These are phyloP conservation scores for Larimichthys crocea DNA, from an alignment of 2,113 vertebrate genomes.

Conservation along the genomic window DNA sequence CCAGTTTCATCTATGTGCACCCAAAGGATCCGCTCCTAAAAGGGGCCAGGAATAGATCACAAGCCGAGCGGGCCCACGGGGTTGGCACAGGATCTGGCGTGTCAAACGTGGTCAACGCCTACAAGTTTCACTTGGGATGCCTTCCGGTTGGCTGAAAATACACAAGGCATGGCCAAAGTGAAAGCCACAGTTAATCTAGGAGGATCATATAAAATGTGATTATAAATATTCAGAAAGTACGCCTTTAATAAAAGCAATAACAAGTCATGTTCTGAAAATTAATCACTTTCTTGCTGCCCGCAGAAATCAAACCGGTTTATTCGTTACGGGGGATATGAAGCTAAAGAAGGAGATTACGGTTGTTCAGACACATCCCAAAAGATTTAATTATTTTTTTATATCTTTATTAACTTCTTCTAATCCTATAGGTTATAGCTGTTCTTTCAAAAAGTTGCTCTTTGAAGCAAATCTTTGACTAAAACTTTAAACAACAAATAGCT, in stretches of 20 bases:
- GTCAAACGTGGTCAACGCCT: conserved; percentile 33
- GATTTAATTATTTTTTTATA: no score
- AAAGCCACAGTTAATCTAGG: not conserved
- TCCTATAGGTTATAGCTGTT: not conserved
- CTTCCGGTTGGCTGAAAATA: not conserved
- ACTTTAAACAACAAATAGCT: not conserved
- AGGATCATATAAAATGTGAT: not conserved
- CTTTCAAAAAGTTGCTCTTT: not conserved
- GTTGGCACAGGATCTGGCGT: conserved; percentile 12
- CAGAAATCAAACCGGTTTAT: not conserved
- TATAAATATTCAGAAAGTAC: not conserved
- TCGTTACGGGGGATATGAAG: not conserved
- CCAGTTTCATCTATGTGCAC: not conserved
- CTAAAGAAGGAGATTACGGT: not conserved
- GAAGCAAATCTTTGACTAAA: not conserved
- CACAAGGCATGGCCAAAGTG: not conserved
- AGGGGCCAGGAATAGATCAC: conserved; percentile 42
- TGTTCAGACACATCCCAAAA: not conserved
- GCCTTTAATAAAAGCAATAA: not conserved
- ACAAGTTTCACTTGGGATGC: conserved; percentile 22
- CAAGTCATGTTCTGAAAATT: not conserved
- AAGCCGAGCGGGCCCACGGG: conserved; percentile 31
- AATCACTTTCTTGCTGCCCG: not conserved
- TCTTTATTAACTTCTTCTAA: no score
- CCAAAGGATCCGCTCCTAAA: conserved; percentile 26